phyloP scores from a whole-genome alignment of 2,888 invertebrate genomes.

The Zaprionus obscuricornis region DNA sequence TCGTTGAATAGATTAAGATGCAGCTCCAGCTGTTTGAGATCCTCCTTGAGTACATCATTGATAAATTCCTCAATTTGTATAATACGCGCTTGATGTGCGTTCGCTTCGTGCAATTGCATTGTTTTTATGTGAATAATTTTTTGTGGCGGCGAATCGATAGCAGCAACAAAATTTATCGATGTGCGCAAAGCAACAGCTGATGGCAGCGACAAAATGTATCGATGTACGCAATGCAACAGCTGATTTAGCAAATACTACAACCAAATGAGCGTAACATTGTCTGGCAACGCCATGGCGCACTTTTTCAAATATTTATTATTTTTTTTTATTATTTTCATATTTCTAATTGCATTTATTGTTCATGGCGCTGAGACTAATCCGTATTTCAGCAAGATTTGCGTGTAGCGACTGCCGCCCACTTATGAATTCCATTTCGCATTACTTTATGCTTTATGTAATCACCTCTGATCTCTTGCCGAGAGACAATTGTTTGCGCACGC shows the following conservation, averaged over 20 bases:
- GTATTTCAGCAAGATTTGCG: conserved; percentile 18
- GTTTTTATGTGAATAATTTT: conserved; percentile 4
- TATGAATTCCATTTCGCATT: conserved; percentile 31
- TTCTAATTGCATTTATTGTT: no score
- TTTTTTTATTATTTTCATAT: no score
- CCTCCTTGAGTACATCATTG: conserved; percentile 90
- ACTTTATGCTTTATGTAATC: conserved; percentile 58
- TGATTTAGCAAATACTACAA: no score
- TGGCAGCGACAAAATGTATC: no score
- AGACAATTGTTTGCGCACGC: conserved; percentile 69
- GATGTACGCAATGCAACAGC: no score
- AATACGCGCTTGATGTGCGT: conserved; percentile 38
- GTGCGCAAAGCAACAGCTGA: no score
- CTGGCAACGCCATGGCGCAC: no score
- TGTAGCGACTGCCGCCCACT: conserved; percentile 11
- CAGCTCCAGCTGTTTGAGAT: conserved; percentile 86
- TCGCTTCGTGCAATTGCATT: conserved; percentile 20
- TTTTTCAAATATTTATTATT: no score
- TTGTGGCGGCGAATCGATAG: conserved; percentile 19
- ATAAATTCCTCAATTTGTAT: conserved; percentile 87
- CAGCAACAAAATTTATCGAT: no score
- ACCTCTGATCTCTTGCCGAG: conserved; percentile 38
- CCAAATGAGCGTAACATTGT: no score
- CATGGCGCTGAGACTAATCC: conserved; percentile 32
- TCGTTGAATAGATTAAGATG: conserved; percentile 86